Base-by-base conservation (phyloP, 1,140 invertebrate genomes). In the Bemisia tabaci region DNA sequence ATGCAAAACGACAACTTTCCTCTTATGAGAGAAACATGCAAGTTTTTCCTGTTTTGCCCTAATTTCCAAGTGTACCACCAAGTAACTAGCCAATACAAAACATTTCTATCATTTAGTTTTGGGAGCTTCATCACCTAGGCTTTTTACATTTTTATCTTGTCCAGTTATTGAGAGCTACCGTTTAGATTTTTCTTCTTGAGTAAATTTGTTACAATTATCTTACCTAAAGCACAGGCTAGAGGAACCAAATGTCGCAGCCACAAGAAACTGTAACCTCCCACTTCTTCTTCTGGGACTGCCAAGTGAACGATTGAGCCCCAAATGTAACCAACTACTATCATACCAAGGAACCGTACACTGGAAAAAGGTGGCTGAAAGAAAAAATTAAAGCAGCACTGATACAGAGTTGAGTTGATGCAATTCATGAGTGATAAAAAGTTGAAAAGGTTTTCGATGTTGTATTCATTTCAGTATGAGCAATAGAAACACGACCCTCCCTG, bases 221-320 rank as follows among this genome's bases (percentile, higher is more conserved):
- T 82, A 92, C 91, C 91, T 69, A 92, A 73, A 12, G 90, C 86
- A 64, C 85, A 82, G 21, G 81, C 87, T 1, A 88, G 65, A 1
- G 92, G 91, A 65, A 91, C 82, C 0, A 90, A 75, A 74, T 86
- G 81, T 65, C 88, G 82, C 1, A 93, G 76, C 71, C 83, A 86
- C 65, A 79, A 81, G 72, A 87, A 86, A 73, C 87, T 87, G 23
- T 87, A 80, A 9, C 86, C 89, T 63, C 75, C 81, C 11, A 91
- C 75, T 68, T 86, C 82, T 21, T 89, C 85, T 68, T 86, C 80
- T 0, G 94, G 94, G 62, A 95, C 85, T 0, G 91, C 90, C 60
- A 84, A 77, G 65, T 83, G 79, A 65, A 87, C 77, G 33, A 95
- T 74, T 72, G 89, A 87, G 0, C 86, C 89, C 82, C 91, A 92